Base-by-base conservation (phyloP, 2,888 invertebrate species). In the Oscheius sp. region DNA sequence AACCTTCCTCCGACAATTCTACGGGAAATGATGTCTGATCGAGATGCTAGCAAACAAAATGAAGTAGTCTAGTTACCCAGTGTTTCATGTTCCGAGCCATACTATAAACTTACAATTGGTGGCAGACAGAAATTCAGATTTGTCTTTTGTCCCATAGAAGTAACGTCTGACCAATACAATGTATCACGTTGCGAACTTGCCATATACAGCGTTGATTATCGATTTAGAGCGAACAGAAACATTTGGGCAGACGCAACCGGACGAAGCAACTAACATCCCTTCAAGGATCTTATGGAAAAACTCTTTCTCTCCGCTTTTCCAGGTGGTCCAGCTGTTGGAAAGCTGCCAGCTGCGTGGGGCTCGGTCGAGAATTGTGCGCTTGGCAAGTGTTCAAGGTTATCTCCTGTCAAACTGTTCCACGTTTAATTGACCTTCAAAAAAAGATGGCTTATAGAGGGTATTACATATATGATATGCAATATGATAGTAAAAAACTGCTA, bases 351-450 rank as follows among this genome's bases (percentile, higher is more conserved):
- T 59, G 59, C 59, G 41, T 20, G 6, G 33, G 32, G 24, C 51
- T 24, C n/a, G 20, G 57, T 41, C 59, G 44, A 59, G 59, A 59
- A 59, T 38, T 44, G 59, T 41, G 28, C 59, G 59, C 41, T 59
- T 59, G 59, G 59, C 59, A 59, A 44, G 44, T 44, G 44, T 59
- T 59, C 59, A 59, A 59, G 59, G 59, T 44, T 59, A 44, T 59
- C 59, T 44, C 44, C 56, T 44, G 44, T 41, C 59, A 59, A 59
- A 59, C 59, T 44, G 59, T 59, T 59, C 59, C 26, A 41, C 59
- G 41, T 41, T 59, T 59, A 59, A 59, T 59, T 59, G 59, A 59
- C 59, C 59, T 59, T 59, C 59, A 59, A 30, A n/a, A n/a, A n/a
- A n/a, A n/a, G n/a, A n/a, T n/a, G n/a, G n/a, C n/a, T n/a, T n/a